Conservation (phyloP, 2,113 vertebrate species). For the Lophotis ruficrista region DNA sequence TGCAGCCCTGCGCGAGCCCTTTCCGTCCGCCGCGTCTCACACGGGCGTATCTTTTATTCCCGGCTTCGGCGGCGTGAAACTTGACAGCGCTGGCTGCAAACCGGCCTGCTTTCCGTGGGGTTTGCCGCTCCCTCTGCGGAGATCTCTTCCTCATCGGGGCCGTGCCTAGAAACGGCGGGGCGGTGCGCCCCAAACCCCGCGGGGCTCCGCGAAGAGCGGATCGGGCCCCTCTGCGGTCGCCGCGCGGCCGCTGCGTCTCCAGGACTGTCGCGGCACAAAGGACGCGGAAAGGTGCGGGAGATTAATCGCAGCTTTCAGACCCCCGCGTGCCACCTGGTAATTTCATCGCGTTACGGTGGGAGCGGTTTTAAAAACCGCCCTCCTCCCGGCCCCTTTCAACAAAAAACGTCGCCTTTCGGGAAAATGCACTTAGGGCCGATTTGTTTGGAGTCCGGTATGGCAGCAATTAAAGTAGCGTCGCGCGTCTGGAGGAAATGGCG, state of each 20-base stretch:
- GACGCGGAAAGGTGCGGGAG: neutral
- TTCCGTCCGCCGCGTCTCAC: constrained; percentile 69
- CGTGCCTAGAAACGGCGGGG: neutral
- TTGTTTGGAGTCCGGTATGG: neutral
- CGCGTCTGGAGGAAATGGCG: neutral
- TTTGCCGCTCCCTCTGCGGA: constrained; percentile 77
- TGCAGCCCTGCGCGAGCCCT: constrained; percentile 51
- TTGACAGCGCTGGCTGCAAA: constrained; percentile 71
- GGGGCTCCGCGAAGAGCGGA: neutral
- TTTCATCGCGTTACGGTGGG: constrained; percentile 6
- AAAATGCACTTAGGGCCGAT: neutral
- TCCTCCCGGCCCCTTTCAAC: neutral
- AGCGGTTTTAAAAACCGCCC: neutral
- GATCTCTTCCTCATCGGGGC: constrained; percentile 40
- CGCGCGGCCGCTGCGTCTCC: rapidly evolving
- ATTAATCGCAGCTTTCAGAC: constrained; percentile 28
- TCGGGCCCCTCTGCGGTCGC: neutral
- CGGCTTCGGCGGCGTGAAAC: constrained; percentile 78
- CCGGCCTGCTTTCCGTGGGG: constrained; percentile 66
- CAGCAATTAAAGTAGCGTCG: neutral
- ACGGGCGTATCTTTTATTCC: constrained; percentile 71
- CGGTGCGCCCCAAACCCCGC: neutral
- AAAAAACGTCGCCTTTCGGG: neutral
- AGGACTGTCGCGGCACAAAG: neutral
- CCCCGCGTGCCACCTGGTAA: neutral